These are phyloP conservation scores for Bathynomus jamesi DNA, from an alignment of 1,140 invertebrate genomes.

Conservation along the genomic window DNA sequence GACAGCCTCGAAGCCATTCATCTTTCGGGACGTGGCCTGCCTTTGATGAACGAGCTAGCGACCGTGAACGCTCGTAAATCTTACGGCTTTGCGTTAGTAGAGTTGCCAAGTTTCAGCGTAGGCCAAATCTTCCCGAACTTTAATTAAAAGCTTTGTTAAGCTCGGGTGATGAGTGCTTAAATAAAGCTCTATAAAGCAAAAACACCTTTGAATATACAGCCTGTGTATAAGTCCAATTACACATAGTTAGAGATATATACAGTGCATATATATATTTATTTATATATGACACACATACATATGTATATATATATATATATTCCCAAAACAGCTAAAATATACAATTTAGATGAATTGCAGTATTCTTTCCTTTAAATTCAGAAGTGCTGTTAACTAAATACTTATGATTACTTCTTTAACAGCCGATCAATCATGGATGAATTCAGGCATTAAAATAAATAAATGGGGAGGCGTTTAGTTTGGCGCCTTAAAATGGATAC, in stretches of 20 bases:
- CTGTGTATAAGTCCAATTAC: not conserved
- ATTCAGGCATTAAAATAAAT: too few relatives aligned
- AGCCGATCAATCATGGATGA: too few relatives aligned
- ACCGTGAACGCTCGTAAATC: conserved; percentile 19
- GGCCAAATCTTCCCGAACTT: not conserved
- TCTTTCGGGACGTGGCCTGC: conserved; percentile 19
- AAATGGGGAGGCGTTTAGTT: too few relatives aligned
- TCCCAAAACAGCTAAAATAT: too few relatives aligned
- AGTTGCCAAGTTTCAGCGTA: not conserved
- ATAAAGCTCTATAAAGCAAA: too few relatives aligned
- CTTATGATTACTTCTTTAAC: too few relatives aligned
- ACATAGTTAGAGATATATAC: not conserved
- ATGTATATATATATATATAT: too few relatives aligned
- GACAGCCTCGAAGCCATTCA: conserved; percentile 15
- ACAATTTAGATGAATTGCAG: too few relatives aligned
- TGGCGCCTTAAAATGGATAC: too few relatives aligned
- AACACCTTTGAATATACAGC: too few relatives aligned
- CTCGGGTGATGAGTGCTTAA: not conserved
- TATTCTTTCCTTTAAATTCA: too few relatives aligned
- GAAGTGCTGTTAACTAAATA: too few relatives aligned
- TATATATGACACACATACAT: not conserved
- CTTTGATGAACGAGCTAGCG: conserved; percentile 22
- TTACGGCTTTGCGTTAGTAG: not conserved
- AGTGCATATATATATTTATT: not conserved
- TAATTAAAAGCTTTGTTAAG: not conserved